These are phyloP conservation scores for Eurystomus gularis DNA, from an alignment of 2,113 vertebrate genomes.

Conservation along the genomic window DNA sequence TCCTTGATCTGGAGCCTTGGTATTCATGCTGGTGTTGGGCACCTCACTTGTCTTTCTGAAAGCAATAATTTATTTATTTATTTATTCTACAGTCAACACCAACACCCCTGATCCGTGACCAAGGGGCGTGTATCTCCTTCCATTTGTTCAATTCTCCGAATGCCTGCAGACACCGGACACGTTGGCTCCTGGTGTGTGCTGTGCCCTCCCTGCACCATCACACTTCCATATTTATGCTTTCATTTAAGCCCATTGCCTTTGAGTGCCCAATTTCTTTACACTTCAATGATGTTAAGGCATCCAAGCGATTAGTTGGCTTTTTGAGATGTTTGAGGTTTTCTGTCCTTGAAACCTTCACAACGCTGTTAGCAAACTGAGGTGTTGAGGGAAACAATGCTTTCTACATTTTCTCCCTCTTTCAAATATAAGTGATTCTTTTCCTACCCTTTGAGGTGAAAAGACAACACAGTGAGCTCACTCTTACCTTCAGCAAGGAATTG, in stretches of 20 bases:
- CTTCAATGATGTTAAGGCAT: neutral
- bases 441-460: neutral
- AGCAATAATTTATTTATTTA: neutral
- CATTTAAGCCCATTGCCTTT: neutral
- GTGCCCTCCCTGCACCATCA: neutral
- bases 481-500: slow-evolving; percentile 23
- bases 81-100: neutral
- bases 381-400: neutral
- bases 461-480: slow-evolving; percentile 9
- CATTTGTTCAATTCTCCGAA: neutral
- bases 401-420: neutral
- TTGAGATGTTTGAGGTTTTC: slow-evolving; percentile 10
- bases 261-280: neutral
- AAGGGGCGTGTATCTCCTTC: neutral
- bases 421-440: neutral
- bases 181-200: neutral
- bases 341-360: neutral
- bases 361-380: neutral
- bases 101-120: neutral
- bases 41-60: neutral
- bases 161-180: neutral
- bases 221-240: neutral
- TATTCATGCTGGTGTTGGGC: accelerated
- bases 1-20: neutral
- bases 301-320: neutral